A percentile compares a stretch with the other conserved stretches of the same genome.
These are phyloP conservation scores for Martes flavigula DNA, from an alignment of 2,797 vertebrate genomes.

Conservation along the genomic window DNA sequence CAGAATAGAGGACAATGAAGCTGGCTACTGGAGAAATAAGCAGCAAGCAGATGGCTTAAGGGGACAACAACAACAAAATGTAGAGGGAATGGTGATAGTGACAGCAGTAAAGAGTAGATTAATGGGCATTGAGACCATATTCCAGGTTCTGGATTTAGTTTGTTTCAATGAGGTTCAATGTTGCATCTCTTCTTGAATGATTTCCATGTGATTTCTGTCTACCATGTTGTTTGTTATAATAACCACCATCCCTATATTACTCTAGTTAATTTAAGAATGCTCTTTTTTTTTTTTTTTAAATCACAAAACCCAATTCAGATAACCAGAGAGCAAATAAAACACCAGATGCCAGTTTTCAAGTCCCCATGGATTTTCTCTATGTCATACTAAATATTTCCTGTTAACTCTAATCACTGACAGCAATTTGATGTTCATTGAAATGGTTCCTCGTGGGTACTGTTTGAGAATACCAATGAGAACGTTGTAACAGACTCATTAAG, in stretches of 20 bases:
- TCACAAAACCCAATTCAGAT: background rate
- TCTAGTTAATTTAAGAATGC: background rate
- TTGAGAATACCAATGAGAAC: background rate
- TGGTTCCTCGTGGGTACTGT: background rate
- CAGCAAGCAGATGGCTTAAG: background rate
- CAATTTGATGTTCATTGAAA: conserved; percentile 19
- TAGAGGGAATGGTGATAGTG: background rate
- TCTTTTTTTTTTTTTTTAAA: background rate
- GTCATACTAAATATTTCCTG: background rate
- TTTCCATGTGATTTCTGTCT: background rate
- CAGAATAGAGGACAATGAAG: background rate
- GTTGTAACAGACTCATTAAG: conserved; percentile 5
- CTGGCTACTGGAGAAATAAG: background rate
- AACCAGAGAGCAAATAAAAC: background rate
- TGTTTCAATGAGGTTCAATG: background rate
- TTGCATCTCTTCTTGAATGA: background rate
- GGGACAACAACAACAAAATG: background rate
- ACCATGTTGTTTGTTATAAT: background rate
- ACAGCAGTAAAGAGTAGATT: background rate
- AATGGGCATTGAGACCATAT: background rate
- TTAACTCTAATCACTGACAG: background rate
- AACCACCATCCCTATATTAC: background rate
- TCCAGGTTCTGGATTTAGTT: background rate
- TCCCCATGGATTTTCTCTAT: background rate
- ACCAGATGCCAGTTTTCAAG: background rate